phyloP scores from a whole-genome alignment of 2,797 vertebrate genomes.

The Sebastes taczanowskii region DNA sequence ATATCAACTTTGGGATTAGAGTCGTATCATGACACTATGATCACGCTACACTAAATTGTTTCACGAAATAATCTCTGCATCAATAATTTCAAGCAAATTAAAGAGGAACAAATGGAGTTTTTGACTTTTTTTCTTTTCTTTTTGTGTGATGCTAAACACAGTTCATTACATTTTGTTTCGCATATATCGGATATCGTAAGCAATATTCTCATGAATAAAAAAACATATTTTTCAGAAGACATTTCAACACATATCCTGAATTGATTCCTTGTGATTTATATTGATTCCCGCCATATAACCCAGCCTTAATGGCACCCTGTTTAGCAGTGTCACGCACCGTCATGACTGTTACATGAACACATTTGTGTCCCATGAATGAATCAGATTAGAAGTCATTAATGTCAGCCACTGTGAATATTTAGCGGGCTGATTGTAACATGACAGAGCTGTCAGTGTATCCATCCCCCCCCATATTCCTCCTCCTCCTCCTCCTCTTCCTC shows the following conservation, averaged over 20 bases:
- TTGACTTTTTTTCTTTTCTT: neutral
- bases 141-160: too few relatives aligned
- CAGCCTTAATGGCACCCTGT: neutral
- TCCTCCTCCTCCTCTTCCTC: conserved; percentile 2
- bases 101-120: neutral
- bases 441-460: conserved; percentile 50
- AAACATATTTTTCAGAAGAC: neutral
- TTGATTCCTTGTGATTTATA: neutral
- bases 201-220: neutral
- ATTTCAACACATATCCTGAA: neutral
- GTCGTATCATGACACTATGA: neutral
- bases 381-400: conserved; percentile 10
- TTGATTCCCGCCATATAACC: neutral
- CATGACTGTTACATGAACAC: conserved; percentile 25
- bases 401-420: conserved; percentile 33
- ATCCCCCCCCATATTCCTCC: conserved; percentile 37
- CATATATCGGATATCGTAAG: neutral
- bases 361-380: conserved; percentile 34
- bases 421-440: conserved; percentile 44
- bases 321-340: neutral
- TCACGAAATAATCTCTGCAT: neutral
- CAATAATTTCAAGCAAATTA: neutral
- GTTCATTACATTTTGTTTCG: neutral
- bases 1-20: neutral
- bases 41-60: neutral